These are phyloP conservation scores for Mustela lutreola DNA, from an alignment of 2,113 vertebrate species.

Conservation along the genomic window DNA sequence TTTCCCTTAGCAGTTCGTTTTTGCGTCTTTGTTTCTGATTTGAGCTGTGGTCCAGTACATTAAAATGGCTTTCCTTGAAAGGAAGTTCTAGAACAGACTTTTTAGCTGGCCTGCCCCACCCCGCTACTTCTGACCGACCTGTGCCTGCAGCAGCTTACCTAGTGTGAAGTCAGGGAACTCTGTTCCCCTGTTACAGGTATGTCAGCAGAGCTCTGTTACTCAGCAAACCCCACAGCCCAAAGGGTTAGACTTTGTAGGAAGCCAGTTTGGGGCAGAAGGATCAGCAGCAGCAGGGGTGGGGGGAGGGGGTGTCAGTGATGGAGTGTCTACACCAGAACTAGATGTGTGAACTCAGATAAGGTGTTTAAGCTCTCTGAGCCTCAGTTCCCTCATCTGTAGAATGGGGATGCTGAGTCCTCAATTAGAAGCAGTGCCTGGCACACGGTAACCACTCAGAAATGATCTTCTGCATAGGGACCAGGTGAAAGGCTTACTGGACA, in stretches of 20 bases:
- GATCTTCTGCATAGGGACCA: not conserved
- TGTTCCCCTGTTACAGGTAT: not conserved
- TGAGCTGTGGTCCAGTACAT: not conserved
- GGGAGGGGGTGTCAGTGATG: accelerated
- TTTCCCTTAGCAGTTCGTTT: slow-evolving; percentile 58
- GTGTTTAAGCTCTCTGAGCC: not conserved
- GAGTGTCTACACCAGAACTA: not conserved
- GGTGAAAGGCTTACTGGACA: accelerated
- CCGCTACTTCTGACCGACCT: not conserved
- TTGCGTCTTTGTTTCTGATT: slow-evolving; percentile 52
- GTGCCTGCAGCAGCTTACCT: not conserved
- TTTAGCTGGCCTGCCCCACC: not conserved
- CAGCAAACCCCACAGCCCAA: not conserved
- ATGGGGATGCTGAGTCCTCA: not conserved
- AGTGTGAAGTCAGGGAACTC: not conserved
- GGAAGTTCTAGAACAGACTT: not conserved
- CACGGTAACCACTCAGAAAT: not conserved
- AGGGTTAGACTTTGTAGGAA: not conserved
- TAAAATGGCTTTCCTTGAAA: not conserved
- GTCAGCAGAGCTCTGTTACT: not conserved
- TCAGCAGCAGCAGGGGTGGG: not conserved
- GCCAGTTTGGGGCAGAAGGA: not conserved
- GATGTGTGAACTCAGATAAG: not conserved
- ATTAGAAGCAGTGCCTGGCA: not conserved
- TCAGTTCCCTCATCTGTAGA: not conserved